Conservation (phyloP, 2,113 vertebrate species). For the Gymnorhina tibicen region DNA sequence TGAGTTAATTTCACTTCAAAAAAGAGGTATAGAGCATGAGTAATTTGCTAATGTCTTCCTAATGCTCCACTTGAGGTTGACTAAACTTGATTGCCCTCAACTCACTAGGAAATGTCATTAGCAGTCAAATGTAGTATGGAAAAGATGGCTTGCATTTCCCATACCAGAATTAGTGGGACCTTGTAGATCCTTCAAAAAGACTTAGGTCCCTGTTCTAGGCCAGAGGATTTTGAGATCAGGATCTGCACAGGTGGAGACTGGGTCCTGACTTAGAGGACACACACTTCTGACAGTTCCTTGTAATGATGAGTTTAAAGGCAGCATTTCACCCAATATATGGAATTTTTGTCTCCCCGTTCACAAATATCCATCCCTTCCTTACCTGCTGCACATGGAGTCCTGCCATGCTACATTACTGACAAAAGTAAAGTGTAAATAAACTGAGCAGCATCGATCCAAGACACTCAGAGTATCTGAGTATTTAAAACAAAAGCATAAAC, state of each 20-base stretch:
- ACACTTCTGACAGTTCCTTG: background rate
- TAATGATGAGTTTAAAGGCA: background rate
- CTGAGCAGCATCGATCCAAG: background rate
- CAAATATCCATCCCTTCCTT: background rate
- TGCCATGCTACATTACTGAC: background rate
- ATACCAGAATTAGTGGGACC: background rate
- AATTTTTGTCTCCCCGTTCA: background rate
- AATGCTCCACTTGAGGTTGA: background rate
- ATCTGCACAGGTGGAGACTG: background rate
- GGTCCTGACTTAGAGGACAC: background rate
- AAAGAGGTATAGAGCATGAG: background rate
- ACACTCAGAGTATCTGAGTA: background rate
- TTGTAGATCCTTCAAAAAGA: background rate
- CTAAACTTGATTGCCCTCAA: background rate
- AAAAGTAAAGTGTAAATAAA: background rate
- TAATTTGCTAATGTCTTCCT: background rate
- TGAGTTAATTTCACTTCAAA: background rate
- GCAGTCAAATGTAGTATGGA: background rate
- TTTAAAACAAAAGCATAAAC: background rate
- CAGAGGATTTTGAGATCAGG: background rate
- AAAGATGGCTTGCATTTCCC: background rate
- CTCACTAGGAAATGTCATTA: background rate
- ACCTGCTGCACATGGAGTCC: no score
- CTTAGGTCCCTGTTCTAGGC: background rate
- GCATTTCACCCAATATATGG: rapidly evolving